Conservation (phyloP, 2,113 vertebrate genomes). For the Cricetomys ansorgei region DNA sequence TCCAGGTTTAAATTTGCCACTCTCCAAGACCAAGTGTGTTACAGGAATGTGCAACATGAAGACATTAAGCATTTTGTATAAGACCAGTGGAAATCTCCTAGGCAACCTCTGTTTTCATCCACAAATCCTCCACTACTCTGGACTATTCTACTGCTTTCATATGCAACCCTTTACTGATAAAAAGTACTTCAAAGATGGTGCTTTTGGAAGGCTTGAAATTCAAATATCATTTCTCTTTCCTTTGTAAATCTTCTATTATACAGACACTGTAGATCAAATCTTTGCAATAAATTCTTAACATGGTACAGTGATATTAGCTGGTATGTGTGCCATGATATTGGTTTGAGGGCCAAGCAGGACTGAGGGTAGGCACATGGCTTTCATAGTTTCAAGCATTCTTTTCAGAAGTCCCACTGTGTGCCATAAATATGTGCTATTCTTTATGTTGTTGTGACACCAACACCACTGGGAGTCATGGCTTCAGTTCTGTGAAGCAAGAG, state of each 20-base stretch:
- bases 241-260: neutral
- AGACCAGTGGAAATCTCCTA: neutral
- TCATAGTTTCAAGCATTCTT: neutral
- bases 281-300: neutral
- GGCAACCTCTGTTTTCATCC: neutral
- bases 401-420: neutral
- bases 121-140: neutral
- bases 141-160: neutral
- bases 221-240: neutral
- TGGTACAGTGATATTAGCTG: neutral
- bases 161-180: neutral
- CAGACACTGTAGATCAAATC: neutral
- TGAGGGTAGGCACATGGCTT: neutral
- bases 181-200: neutral
- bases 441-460: neutral
- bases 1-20: neutral
- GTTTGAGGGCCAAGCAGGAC: neutral
- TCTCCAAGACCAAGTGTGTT: neutral
- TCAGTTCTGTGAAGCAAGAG: constrained; percentile 6
- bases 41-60: neutral
- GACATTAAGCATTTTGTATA: neutral
- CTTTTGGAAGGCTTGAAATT: neutral
- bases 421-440: neutral
- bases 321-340: neutral
- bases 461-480: neutral